Evolutionary conservation across 2,797 vertebrate genomes (phyloP).

Genomic region (Denticeps clupeoides): DNA sequence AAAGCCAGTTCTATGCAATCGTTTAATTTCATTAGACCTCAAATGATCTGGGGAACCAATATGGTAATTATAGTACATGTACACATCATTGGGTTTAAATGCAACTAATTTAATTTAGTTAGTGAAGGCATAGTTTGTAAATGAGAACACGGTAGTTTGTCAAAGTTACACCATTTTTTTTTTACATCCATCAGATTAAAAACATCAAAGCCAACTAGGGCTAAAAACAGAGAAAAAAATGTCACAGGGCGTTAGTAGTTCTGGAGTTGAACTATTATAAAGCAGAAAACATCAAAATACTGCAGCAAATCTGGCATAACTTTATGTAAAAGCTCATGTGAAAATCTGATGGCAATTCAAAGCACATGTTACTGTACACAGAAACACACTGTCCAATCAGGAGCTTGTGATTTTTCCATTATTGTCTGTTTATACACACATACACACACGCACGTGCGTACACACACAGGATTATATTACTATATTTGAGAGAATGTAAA

Average conservation of each 20-base stretch:
- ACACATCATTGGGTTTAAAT: constrained; percentile 11
- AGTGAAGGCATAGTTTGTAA: constrained; percentile 28
- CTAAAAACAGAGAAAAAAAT: constrained; percentile 13
- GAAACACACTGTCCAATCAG: constrained; percentile 1
- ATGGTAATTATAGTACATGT: not conserved
- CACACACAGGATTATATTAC: too few species aligned
- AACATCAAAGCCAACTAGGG: constrained; percentile 31
- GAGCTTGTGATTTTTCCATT: constrained; percentile 2
- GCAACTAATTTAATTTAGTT: constrained; percentile 29
- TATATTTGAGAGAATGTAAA: too few species aligned
- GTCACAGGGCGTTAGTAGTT: constrained; percentile 19
- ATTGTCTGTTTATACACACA: constrained; percentile 5
- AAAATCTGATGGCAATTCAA: constrained; percentile 23
- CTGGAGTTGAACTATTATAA: constrained; percentile 24
- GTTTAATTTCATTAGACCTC: not conserved
- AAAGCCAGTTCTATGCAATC: not conserved
- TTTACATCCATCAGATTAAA: constrained; percentile 25
- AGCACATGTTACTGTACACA: constrained; percentile 16
- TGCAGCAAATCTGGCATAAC: constrained; percentile 22
- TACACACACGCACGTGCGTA: not conserved
- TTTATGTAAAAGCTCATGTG: constrained; percentile 24
- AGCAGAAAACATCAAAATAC: constrained; percentile 33
- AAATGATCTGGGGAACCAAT: not conserved
- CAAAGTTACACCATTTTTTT: constrained; percentile 30
- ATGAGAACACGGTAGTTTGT: constrained; percentile 33